These are phyloP conservation scores for Betta splendens DNA, from an alignment of 2,797 vertebrate species.

Conservation along the genomic window DNA sequence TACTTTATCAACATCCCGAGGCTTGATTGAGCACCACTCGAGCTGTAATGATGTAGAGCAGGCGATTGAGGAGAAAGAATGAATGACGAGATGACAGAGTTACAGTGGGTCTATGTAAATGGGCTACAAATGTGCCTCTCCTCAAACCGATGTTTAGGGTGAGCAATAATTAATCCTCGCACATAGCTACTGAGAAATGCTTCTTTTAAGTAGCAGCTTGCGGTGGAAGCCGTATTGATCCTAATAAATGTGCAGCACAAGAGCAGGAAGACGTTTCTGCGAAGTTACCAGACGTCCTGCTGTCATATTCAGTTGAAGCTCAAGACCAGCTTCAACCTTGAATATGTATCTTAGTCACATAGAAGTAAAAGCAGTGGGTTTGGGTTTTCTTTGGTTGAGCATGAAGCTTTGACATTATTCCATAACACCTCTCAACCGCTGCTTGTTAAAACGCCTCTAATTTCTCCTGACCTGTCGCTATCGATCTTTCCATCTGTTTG, in stretches of 20 bases:
- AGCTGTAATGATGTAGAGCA: conserved; percentile 58
- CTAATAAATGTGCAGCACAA: conserved; percentile 4
- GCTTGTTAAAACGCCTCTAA: conserved; percentile 61
- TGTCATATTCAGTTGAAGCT: no score
- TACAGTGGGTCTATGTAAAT: conserved; percentile 47
- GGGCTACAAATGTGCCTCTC: conserved; percentile 32
- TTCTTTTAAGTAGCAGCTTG: background rate
- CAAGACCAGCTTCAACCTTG: no score
- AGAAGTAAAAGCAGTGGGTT: background rate
- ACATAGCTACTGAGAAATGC: conserved; percentile 20
- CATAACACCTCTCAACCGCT: conserved; percentile 24
- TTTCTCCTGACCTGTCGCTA: conserved; percentile 58
- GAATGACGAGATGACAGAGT: conserved; percentile 57
- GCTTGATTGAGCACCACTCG: conserved; percentile 61
- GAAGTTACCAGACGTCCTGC: no score
- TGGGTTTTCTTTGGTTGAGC: no score
- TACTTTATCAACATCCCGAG: conserved; percentile 65
- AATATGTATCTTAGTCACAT: no score
- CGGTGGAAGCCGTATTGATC: conserved; percentile 4
- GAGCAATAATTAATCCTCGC: conserved; percentile 32
- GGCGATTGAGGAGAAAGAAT: conserved; percentile 30
- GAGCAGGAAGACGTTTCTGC: no score
- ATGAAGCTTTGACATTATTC: conserved; percentile 12
- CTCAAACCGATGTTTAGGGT: conserved; percentile 17
- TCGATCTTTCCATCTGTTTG: conserved; percentile 65